Evolutionary conservation across 2,113 vertebrate genomes (phyloP).

Genomic region (Chaenocephalus aceratus): DNA sequence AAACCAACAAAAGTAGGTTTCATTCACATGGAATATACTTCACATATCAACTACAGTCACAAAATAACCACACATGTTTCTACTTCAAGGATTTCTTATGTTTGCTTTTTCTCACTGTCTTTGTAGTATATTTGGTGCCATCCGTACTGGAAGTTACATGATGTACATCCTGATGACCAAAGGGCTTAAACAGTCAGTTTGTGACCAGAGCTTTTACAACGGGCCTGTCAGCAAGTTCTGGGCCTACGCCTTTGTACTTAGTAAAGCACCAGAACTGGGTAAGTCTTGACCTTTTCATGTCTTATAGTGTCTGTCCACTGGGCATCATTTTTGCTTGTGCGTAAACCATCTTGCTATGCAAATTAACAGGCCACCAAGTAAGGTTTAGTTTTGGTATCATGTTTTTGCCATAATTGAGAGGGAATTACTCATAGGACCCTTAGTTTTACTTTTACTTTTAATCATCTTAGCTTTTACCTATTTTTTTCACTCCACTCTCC

Average conservation of each 20-base stretch:
- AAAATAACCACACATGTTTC: background rate
- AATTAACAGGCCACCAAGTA: background rate
- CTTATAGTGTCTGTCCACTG: background rate
- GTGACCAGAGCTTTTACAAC: slow-evolving; percentile 99
- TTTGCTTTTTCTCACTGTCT: slow-evolving; percentile 37
- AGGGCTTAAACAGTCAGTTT: slow-evolving; percentile 98
- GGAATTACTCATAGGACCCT: too few relatives aligned
- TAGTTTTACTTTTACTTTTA: too few relatives aligned
- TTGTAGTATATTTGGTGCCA: slow-evolving; percentile 96
- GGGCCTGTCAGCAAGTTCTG: slow-evolving; percentile 99
- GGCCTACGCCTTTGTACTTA: slow-evolving; percentile 99
- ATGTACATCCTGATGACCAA: slow-evolving; percentile 97
- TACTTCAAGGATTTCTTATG: background rate
- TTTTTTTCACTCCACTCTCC: too few relatives aligned
- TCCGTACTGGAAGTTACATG: slow-evolving; percentile 98
- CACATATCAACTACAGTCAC: background rate
- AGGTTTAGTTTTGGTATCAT: background rate
- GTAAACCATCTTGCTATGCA: background rate
- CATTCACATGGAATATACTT: background rate
- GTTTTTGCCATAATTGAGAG: background rate
- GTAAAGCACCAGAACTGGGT: slow-evolving; percentile 99
- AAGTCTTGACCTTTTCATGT: slow-evolving; percentile 72
- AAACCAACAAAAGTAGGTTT: background rate
- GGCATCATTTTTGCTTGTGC: background rate
- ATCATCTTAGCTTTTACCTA: too few relatives aligned